These are phyloP conservation scores for Cryptotermes secundus DNA, from an alignment of 1,140 invertebrate genomes.

Conservation along the genomic window DNA sequence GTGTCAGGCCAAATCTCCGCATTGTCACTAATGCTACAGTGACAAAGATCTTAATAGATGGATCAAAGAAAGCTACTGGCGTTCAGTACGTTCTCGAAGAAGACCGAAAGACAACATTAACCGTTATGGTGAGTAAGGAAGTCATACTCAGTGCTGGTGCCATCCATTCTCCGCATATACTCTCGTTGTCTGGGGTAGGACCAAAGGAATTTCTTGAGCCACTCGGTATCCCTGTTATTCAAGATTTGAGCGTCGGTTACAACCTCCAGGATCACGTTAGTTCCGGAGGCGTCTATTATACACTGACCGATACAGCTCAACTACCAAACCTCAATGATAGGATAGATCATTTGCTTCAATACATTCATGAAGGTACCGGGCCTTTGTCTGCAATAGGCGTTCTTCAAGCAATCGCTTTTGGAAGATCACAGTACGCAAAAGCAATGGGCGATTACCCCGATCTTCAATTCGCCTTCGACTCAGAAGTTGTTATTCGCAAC, in stretches of 20 bases:
- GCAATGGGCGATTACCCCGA: conserved; percentile 70
- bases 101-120: not conserved
- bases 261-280: conserved; percentile 54
- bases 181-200: conserved; percentile 51
- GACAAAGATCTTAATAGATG: conserved; percentile 69
- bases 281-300: conserved; percentile 75
- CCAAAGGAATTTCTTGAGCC: conserved; percentile 57
- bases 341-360: not conserved
- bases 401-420: not conserved
- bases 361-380: not conserved
- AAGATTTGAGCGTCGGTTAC: conserved; percentile 56
- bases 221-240: conserved; percentile 49
- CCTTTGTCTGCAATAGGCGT: conserved; percentile 2
- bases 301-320: conserved; percentile 71
- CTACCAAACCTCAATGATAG: conserved; percentile 47
- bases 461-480: conserved; percentile 71
- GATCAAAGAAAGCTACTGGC: conserved; percentile 67
- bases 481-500: conserved; percentile 50
- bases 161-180: conserved; percentile 24
- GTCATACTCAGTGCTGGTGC: conserved; percentile 25
- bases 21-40: conserved; percentile 69
- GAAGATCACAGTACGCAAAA: conserved; percentile 54
- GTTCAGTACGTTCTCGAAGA: conserved; percentile 65
- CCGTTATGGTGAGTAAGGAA: conserved; percentile 21
- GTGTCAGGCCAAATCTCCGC: conserved; percentile 67